Percentiles rank a stretch among this genome's conserved stretches.
These are phyloP conservation scores for Meganola albula DNA, from an alignment of 2,888 invertebrate genomes.

Conservation along the genomic window DNA sequence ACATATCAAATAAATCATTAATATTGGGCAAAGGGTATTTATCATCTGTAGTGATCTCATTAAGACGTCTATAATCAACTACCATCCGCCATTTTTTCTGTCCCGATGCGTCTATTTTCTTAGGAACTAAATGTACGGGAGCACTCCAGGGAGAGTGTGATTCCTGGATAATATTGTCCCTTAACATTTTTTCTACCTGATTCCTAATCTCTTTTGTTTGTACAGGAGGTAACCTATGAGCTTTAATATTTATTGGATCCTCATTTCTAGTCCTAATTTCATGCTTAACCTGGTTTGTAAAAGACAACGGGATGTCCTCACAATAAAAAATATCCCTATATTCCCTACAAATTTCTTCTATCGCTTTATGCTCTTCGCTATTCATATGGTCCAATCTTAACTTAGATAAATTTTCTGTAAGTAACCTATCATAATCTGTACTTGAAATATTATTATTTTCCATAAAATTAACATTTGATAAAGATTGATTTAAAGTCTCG, in stretches of 20 bases:
- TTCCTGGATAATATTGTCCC: neutral
- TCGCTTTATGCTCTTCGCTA: slow-evolving; percentile 21
- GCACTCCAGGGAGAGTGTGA: slow-evolving; percentile 1
- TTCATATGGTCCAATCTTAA: slow-evolving; percentile 21
- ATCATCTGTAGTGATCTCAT: slow-evolving; percentile 9
- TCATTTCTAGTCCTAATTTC: slow-evolving; percentile 21
- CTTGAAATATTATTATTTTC: neutral
- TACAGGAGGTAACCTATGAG: neutral
- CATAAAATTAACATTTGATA: neutral
- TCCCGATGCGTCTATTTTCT: slow-evolving; percentile 2
- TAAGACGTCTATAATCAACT: slow-evolving; percentile 38
- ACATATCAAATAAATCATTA: slow-evolving; percentile 17
- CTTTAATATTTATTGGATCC: neutral
- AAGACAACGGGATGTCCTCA: slow-evolving; percentile 23
- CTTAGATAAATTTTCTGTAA: slow-evolving; percentile 11
- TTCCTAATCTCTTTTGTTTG: neutral
- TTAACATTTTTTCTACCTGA: slow-evolving; percentile 1
- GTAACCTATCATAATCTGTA: neutral
- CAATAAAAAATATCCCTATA: slow-evolving; percentile 30
- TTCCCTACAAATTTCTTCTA: slow-evolving; percentile 21
- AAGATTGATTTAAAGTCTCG: too few relatives aligned
- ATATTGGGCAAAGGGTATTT: slow-evolving; percentile 23
- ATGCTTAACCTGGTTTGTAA: slow-evolving; percentile 29
- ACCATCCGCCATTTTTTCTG: slow-evolving; percentile 26
- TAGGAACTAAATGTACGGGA: slow-evolving; percentile 3